Base-by-base conservation (phyloP, 2,888 invertebrate genomes). In the Drosophila sordidula region DNA sequence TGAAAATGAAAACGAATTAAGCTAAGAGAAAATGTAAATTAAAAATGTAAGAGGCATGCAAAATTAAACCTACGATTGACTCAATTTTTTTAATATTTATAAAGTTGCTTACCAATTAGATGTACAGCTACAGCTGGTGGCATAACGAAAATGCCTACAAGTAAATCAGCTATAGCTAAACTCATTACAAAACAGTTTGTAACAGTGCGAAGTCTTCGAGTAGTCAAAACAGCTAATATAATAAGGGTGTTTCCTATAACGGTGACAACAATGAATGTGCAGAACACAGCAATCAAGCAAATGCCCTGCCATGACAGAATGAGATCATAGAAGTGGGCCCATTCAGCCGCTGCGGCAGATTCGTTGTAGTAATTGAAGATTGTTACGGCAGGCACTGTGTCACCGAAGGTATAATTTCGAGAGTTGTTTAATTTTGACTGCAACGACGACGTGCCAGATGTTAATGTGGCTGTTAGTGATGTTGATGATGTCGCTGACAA, bases 181-280 rank as follows among this genome's bases (percentile, higher is more conserved):
- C 98, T 98, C 89, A 98, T 97, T 74, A 99, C 98, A 92, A 98
- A 98, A 90, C 98, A 97, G 91, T 99, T 98, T 50, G 98, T 98
- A 34, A 98, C 97, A 0, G 98, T 98, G 75, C 98, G 94, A 74
- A 99, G 93, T 75, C 98, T 94, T 77, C 96, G 95, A 0, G 97
- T 97, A 0, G 97, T 97, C 80, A 97, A 94, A 51, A 98, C 98
- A 6, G 98, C 97, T 18, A 96, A 94, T 78, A 98, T 98, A 59
- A 98, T 97, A 85, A 98, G 93, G 4, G 97, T 96, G 92, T 98
- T 98, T 56, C 98, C 98, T 62, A 97, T 94, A 74, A 96, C 95
- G 39, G 96, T 96, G 74, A 95, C 94, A 39, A 96, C 94, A 85
- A 96, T 96, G 46, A 96, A 93, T 45, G 95, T 91, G 89, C 94